Base-by-base conservation (phyloP, 2,113 vertebrate genomes). In the Pelobates fuscus region DNA sequence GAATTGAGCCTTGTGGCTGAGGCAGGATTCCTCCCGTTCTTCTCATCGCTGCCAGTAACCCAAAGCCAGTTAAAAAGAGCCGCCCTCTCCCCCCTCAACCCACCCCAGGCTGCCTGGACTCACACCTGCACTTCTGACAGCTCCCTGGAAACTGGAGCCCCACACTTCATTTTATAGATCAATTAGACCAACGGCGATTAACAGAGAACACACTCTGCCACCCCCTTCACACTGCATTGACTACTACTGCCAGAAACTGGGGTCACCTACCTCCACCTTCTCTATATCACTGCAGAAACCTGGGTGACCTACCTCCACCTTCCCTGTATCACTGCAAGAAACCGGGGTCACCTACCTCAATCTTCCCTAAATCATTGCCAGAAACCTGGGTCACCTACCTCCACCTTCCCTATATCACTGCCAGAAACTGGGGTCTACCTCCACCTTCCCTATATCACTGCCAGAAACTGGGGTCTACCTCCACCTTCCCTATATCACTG, bases 101-200 rank as follows among this genome's bases (percentile, higher is more conserved):
- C 73, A 60, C 73, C 65, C 67, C 65, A 29, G 73, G 65, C 73
- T 68, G 73, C 73, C 55, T 52, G 65, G 64, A 68, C 73, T 76
- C 73, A 76, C 73, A 76, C 73, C 73, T 76, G 73, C 73, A 76
- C 73, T 68, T 75, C 73, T 76, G 73, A 76, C 73, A 76, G 73
- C 57, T 76, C 73, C 65, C 65, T 76, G 73, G 73, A 76, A 76
- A 76, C 73, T 60, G 73, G 65, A 76, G 73, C 67, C 14, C 73
- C 65, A 32, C 72, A 75, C 72, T 68, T 76, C 65, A 76, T 68
- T 76, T 76, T 76, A 76, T 67, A 76, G 67, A 67, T 76, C 73
- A 76, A 68, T 76, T 76, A 76, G 27, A 58, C 64, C 65, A 75
- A 63, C 72, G 49, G 55, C 61, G 57, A 68, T 61, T 68, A 67